Base-by-base conservation (phyloP, 2,888 invertebrate species). In the Cosmia pyralina region DNA sequence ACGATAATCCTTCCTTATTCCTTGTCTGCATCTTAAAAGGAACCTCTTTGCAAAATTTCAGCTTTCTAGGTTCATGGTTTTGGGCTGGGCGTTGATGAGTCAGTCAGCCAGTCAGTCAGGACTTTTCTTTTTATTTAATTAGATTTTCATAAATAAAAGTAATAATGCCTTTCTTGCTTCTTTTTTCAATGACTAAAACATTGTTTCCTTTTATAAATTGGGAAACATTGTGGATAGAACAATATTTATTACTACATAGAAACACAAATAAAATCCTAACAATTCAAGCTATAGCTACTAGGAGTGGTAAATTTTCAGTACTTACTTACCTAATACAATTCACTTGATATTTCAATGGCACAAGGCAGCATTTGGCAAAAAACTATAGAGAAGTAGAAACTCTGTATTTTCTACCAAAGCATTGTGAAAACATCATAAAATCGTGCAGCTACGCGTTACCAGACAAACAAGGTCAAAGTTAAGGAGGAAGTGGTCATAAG, bases 391-490 rank as follows among this genome's bases (percentile, higher is more conserved):
- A 71, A 79, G 53, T 53, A 17, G 38, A 22, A 38, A 79, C 73
- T 34, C 13, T 52, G 17, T 11, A 63, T n/a, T 53, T 70, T 28
- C 28, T 22, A 50, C 34, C 41, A 64, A 75, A 69, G 46, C 48
- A 52, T 53, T 22, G 44, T 15, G 34, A 70, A 64, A 70, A 71
- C 46, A 59, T 58, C 62, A 41, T 63, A 28, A 60, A 59, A 72
- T 22, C 19, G 11, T 65, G 46, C 15, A 52, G n/a, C 41, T 28
- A 63, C 38, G 48, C 58, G 55, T 62, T 70, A 69, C 55, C 57
- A 59, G 41, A 76, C 57, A 66, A 72, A 70, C 86, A 85, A 86
- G 87, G 87, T 73, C 80, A 72, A 68, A 68, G 65, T 80, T 87
- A 84, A 87, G 75, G n/a, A 84, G 86, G 86, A 86, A 85, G 52